phyloP scores from a whole-genome alignment of 2,888 invertebrate species.

The Girardia tigrina region DNA sequence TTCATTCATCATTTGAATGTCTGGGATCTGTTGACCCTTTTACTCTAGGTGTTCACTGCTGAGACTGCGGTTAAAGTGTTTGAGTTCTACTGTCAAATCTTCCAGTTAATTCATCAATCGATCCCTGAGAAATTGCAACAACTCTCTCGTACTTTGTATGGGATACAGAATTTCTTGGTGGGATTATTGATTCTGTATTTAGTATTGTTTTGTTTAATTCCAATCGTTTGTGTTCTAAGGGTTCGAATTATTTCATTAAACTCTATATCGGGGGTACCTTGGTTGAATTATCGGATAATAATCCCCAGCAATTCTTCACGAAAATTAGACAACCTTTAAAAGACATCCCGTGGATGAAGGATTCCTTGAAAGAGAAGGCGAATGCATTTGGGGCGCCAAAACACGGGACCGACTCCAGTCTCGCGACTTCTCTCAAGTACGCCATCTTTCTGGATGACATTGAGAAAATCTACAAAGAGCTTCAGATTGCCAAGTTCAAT shows the following conservation, averaged over 20 bases:
- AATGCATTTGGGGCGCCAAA: too few species aligned
- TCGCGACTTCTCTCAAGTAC: too few species aligned
- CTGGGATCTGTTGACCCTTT: not conserved
- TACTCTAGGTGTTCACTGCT: not conserved
- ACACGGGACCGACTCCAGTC: too few species aligned
- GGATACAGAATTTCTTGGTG: not conserved
- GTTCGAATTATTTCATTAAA: not conserved
- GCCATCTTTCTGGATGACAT: too few species aligned
- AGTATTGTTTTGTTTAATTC: not conserved
- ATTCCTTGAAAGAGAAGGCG: not conserved
- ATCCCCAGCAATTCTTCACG: not conserved
- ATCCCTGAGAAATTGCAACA: not conserved
- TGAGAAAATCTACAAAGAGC: too few species aligned
- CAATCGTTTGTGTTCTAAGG: not conserved
- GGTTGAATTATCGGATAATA: not conserved
- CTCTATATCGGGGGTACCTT: conserved; percentile 5
- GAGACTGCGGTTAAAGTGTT: not conserved
- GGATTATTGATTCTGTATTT: not conserved
- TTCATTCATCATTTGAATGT: not conserved
- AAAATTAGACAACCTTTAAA: not conserved
- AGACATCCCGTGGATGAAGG: not conserved
- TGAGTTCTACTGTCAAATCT: not conserved
- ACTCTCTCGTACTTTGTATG: not conserved
- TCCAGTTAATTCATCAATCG: not conserved
- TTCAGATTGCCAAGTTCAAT: too few species aligned